Evolutionary conservation across 2,113 vertebrate species (phyloP), one percentile per base, ranked within the genome.

Genomic region (Prunella himalayana): DNA sequence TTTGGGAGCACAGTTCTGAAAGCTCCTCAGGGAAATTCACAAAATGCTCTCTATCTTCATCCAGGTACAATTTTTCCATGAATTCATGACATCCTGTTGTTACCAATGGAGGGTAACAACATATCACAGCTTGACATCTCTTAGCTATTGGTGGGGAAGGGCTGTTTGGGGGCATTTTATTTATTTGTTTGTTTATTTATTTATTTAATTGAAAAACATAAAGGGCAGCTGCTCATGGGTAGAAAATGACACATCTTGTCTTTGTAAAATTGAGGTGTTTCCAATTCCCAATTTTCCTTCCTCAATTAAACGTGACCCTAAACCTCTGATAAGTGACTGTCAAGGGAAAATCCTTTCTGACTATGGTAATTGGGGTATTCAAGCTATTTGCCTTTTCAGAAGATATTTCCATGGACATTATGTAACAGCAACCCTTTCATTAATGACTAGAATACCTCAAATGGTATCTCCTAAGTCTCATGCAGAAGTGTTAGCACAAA

Each of bases 51-150:
- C 54, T 54, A 8, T 80, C 79, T 92, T 94, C 66, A 90, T 66
- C 66, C 75, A 92, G 75, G 37, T 82, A 60, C 63, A 64, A 61
- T 90, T 93, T 88, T 86, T 45, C 51, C 71, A 73, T 50, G 25
- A 92, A 92, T 90, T 92, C 42, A 42, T 80, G 45, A 86, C 79
- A 92, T 49, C 50, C 23, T 82, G 18, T 0, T 82, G 18, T 0
- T 59, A 86, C 90, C 59, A 85, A 90, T 28, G 80, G 45, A 92
- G 50, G 54, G 63, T 95, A 94, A 88, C 50, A 95, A 86, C 90
- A 63, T 33, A 92, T 61, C 85, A 88, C 50, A 92, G 66, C 42
- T 79, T 90, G 82, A 73, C 82, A 77, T 73, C 5, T 0, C 53
- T 90, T 35, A 92, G 50, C 69, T 77, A 83, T 77, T 88, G 10